Conservation (phyloP, 2,797 vertebrate species). For the Gorsachius magnificus region DNA sequence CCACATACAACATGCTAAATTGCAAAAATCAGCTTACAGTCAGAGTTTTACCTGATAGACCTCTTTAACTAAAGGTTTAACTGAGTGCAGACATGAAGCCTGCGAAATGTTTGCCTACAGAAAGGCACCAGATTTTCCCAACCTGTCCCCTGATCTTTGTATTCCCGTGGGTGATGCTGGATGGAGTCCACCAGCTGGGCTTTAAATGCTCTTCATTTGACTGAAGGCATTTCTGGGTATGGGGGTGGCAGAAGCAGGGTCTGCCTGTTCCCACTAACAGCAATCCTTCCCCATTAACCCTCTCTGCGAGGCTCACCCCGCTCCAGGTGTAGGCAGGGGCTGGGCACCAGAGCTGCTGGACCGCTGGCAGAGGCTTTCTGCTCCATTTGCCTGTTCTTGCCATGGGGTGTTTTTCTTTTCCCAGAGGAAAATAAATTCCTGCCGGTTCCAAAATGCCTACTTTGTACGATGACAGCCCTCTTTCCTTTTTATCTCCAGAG, state of each 20-base stretch:
- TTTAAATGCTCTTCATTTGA: background rate
- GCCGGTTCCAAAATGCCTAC: background rate
- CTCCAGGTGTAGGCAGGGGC: background rate
- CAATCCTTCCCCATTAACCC: background rate
- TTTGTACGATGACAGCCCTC: background rate
- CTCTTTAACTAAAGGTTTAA: background rate
- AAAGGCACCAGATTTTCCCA: background rate
- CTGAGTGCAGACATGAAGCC: background rate
- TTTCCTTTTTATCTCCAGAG: slow-evolving; percentile 1
- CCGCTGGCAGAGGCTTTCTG: background rate
- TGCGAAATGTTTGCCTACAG: background rate
- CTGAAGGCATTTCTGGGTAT: background rate
- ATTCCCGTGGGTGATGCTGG: background rate
- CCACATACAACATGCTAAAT: accelerated
- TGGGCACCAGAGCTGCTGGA: background rate
- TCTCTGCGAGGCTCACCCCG: background rate
- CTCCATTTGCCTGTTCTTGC: background rate
- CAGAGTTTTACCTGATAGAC: background rate
- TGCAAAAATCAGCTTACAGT: background rate
- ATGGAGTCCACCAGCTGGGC: background rate
- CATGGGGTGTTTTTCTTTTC: background rate
- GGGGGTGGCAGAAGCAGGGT: background rate
- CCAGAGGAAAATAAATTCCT: slow-evolving; percentile 21
- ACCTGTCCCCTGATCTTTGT: background rate
- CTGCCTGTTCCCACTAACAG: accelerated